phyloP scores from a whole-genome alignment of 2,113 vertebrate species.

The Copsychus sechellarum region DNA sequence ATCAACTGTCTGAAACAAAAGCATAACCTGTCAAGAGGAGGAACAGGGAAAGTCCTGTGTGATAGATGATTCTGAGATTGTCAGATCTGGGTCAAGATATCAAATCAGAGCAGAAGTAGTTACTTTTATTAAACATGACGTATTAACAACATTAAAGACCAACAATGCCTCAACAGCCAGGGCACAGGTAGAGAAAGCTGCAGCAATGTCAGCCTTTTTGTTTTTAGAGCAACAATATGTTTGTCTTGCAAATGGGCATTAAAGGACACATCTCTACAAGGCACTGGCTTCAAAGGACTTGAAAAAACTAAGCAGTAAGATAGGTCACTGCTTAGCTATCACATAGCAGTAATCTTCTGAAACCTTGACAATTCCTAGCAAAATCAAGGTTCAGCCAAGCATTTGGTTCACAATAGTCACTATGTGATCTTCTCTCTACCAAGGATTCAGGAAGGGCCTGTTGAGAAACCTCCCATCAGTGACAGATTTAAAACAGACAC shows the following conservation, averaged over 20 bases:
- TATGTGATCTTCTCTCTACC: not conserved
- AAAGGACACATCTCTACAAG: not conserved
- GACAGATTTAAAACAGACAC: not conserved
- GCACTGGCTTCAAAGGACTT: not conserved
- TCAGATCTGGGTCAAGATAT: not conserved
- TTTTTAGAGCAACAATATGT: not conserved
- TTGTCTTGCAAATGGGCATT: not conserved
- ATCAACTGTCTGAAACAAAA: not conserved
- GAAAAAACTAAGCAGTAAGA: not conserved
- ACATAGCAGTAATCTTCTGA: not conserved
- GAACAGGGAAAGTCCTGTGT: not conserved
- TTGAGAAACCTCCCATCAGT: not conserved
- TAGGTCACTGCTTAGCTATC: not conserved
- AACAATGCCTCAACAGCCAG: not conserved
- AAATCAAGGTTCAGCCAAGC: not conserved
- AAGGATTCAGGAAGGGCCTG: not conserved
- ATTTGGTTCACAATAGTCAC: rapidly evolving
- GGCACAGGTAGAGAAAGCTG: not conserved
- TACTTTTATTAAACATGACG: not conserved
- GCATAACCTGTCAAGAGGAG: not conserved
- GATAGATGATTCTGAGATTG: not conserved
- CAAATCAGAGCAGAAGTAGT: not conserved
- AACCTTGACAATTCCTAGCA: not conserved
- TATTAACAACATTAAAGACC: not conserved
- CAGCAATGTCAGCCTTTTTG: rapidly evolving